Evolutionary conservation across 2,797 vertebrate species (phyloP), one percentile per base, ranked within the genome.

Genomic region (Thamnophis elegans): DNA sequence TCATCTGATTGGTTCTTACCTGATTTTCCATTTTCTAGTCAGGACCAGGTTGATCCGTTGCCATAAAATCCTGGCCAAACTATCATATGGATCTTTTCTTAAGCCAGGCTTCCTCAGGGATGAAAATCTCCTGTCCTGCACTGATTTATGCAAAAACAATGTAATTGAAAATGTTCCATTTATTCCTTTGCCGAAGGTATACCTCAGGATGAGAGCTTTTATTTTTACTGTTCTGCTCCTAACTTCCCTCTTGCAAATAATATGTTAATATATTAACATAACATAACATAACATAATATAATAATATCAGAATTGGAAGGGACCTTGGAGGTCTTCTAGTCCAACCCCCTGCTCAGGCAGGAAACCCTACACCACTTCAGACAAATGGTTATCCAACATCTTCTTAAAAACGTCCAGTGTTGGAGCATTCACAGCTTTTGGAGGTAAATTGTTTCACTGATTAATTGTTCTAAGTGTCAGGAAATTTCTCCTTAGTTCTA

Each of bases 231-330:
- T 62, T 47, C 26, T 47, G 16, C 9, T 13, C 91, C 82, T 51
- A 53, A 56, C n/a, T n/a, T 89, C n/a, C 68, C 42, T 47, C 5
- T 47, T 47, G 5, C 47, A 95, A 92, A 95, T 82, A 59, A 87
- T 88, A 93, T 87, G 53, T 10, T 47, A 47, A 47, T 47, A 47
- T 47, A n/a, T n/a, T n/a, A n/a, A 3, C 4, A 42, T 42, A 42
- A 42, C 4, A 42, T 42, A 42, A 42, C 4, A 42, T 42, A 42
- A 47, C 5, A 47, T 6, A 47, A 47, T 5, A 47, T 47, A 47
- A 47, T 47, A 47, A 47, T 4, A 4, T 4, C 47, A 47, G 47
- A 51, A 5, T 51, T 51, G 47, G 47, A 51, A 51, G 47, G 0
- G 5, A 51, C 47, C 47, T 5, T 51, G 47, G 47, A 51, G 47